Percentiles rank a stretch among this genome's conserved stretches.
phyloP scores from a whole-genome alignment of 2,888 invertebrate species.

The Plemyria rubiginata region DNA sequence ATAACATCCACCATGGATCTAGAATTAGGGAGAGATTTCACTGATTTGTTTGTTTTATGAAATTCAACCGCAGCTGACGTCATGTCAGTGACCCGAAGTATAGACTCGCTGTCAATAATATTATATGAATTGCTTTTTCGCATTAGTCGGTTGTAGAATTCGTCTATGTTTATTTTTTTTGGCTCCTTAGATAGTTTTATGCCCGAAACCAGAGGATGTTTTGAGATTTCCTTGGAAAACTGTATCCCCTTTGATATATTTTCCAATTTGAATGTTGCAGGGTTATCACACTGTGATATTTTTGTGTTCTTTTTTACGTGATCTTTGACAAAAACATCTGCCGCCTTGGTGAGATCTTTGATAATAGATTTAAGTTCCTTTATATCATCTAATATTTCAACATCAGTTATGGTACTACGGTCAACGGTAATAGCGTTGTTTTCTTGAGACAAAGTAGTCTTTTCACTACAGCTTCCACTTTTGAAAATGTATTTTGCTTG shows the following conservation, averaged over 20 bases:
- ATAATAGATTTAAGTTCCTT: slow-evolving; percentile 61
- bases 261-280: slow-evolving; percentile 30
- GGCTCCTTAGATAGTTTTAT: slow-evolving; percentile 58
- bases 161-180: slow-evolving; percentile 48
- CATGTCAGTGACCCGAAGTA: slow-evolving; percentile 74
- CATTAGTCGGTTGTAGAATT: slow-evolving; percentile 51
- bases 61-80: slow-evolving; percentile 55
- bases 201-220: slow-evolving; percentile 48
- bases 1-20: slow-evolving; percentile 55
- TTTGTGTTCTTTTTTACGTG: slow-evolving; percentile 45
- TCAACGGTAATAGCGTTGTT: slow-evolving; percentile 32
- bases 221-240: slow-evolving; percentile 48
- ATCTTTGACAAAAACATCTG: slow-evolving; percentile 58
- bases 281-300: slow-evolving; percentile 28
- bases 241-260: slow-evolving; percentile 57
- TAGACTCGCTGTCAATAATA: slow-evolving; percentile 71
- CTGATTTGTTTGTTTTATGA: slow-evolving; percentile 33
- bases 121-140: slow-evolving; percentile 68
- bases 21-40: slow-evolving; percentile 53
- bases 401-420: slow-evolving; percentile 44
- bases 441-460: slow-evolving; percentile 28
- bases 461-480: slow-evolving; percentile 43
- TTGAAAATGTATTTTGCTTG: slow-evolving; percentile 59
- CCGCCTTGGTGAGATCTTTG: slow-evolving; percentile 57
- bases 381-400: slow-evolving; percentile 61